Conservation (phyloP, 2,113 vertebrate genomes). For the Isurus oxyrinchus region DNA sequence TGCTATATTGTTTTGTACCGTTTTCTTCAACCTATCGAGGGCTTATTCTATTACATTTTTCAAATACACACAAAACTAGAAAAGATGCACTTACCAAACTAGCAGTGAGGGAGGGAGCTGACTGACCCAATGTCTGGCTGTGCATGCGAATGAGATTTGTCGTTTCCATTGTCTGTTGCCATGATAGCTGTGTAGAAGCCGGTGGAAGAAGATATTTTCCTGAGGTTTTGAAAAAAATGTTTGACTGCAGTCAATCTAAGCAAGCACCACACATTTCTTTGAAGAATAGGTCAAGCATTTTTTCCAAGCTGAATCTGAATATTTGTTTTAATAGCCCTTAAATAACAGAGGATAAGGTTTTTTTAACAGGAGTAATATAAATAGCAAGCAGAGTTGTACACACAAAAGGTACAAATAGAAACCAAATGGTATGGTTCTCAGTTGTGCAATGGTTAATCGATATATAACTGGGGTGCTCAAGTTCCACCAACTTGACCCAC, state of each 20-base stretch:
- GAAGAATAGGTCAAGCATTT: background rate
- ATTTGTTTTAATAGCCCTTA: background rate
- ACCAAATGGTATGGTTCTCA: background rate
- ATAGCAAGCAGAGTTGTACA: background rate
- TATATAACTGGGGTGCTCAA: background rate
- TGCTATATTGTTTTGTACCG: background rate
- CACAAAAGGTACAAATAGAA: background rate
- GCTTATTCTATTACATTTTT: background rate
- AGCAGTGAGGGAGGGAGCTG: conserved; percentile 80
- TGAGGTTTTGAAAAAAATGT: conserved; percentile 45
- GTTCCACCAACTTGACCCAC: background rate
- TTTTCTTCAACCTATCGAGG: background rate
- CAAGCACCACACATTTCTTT: background rate
- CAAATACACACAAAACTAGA: background rate
- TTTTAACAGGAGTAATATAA: background rate
- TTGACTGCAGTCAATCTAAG: background rate
- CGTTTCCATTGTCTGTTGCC: conserved; percentile 59
- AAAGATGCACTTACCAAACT: conserved; percentile 66
- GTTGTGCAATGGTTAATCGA: background rate
- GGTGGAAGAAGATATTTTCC: conserved; percentile 82
- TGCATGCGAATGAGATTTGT: conserved; percentile 87
- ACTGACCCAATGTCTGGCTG: conserved; percentile 80
- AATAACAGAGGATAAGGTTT: background rate
- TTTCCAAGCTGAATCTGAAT: background rate
- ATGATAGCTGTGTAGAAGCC: conserved; percentile 56